Percentiles rank a stretch among this genome's conserved stretches.
Evolutionary conservation across 1,140 invertebrate genomes (phyloP).

Genomic region (Solenopsis fugax): DNA sequence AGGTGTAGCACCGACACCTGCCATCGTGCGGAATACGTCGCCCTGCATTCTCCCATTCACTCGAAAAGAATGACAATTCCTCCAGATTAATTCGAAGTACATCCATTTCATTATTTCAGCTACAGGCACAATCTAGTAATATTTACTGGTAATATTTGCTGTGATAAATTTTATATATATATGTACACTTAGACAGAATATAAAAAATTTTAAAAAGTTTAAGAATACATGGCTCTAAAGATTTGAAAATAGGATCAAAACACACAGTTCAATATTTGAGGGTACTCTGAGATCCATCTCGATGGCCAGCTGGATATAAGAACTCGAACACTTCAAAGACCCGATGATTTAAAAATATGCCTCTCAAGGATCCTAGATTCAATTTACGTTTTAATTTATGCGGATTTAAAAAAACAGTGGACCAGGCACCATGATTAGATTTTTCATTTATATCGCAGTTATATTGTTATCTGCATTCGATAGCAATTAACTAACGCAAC

Average conservation of each 20-base stretch:
- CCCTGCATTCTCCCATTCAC: conserved; percentile 35
- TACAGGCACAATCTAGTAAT: not conserved
- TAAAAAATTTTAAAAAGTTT: not conserved
- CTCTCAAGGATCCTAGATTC: not conserved
- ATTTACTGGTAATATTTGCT: not conserved
- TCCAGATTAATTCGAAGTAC: conserved; percentile 8
- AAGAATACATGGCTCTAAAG: not conserved
- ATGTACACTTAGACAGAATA: not conserved
- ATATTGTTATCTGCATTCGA: conserved; percentile 5
- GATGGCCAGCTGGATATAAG: not conserved
- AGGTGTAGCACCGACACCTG: conserved; percentile 81
- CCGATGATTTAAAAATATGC: not conserved
- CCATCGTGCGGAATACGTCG: conserved; percentile 62
- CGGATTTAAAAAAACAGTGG: not conserved
- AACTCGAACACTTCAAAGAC: not conserved
- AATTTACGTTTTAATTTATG: not conserved
- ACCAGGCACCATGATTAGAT: not conserved
- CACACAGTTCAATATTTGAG: not conserved
- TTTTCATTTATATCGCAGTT: conserved; percentile 31
- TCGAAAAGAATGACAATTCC: conserved; percentile 47
- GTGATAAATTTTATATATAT: not conserved
- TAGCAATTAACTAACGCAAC: conserved; percentile 16
- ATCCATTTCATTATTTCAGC: not conserved
- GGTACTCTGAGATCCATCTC: not conserved
- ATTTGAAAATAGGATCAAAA: not conserved